These are phyloP conservation scores for Lepidurus couesii DNA, from an alignment of 1,140 invertebrate species.

Conservation along the genomic window DNA sequence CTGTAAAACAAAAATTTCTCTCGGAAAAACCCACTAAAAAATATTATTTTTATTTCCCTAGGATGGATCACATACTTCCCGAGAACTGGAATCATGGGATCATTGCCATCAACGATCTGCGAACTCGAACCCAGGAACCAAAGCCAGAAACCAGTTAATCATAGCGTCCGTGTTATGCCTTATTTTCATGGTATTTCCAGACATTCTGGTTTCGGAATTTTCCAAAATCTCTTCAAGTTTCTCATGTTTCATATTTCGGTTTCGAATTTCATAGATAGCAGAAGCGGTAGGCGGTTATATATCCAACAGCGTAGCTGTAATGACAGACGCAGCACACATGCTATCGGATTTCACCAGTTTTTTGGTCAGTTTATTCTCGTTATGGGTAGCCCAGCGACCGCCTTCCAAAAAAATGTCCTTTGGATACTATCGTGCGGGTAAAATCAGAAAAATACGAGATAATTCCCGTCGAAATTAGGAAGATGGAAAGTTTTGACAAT, in stretches of 20 bases:
- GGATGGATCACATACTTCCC: neutral
- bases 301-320: constrained; percentile 59
- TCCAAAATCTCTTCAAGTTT: neutral
- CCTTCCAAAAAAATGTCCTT: constrained; percentile 67
- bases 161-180: constrained; percentile 46
- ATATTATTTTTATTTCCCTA: neutral
- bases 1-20: neutral
- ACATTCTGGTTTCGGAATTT: neutral
- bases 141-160: constrained; percentile 43
- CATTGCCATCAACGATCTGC: constrained; percentile 31
- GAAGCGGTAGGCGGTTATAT: constrained; percentile 34
- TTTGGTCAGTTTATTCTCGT: constrained; percentile 66
- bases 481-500: constrained; percentile 1
- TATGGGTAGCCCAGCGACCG: constrained; percentile 59
- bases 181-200: constrained; percentile 44
- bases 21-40: neutral
- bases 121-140: neutral
- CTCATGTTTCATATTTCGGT: neutral
- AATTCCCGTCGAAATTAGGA: neutral
- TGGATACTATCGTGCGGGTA: constrained; percentile 70
- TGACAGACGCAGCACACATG: constrained; percentile 78
- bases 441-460: too few relatives aligned
- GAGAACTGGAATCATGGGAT: constrained; percentile 25
- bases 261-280: constrained; percentile 30
- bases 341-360: constrained; percentile 76